A percentile compares a stretch with the other conserved stretches of the same genome.
These are phyloP conservation scores for Myotis planiceps DNA, from an alignment of 2,797 vertebrate genomes.

Conservation along the genomic window DNA sequence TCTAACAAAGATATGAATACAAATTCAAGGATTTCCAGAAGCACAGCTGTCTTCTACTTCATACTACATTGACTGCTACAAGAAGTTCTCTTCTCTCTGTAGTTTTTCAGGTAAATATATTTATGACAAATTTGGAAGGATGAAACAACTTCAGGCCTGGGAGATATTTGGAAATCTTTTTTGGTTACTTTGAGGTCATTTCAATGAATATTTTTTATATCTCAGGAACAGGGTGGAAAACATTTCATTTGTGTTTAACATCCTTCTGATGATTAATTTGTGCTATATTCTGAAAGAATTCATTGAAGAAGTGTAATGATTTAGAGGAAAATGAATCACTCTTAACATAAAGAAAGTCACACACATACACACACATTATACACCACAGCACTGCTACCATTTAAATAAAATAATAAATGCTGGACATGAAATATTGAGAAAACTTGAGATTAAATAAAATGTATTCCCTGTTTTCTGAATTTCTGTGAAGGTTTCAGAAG, in stretches of 20 bases:
- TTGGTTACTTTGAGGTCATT: neutral
- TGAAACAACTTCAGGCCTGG: neutral
- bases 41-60: neutral
- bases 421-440: neutral
- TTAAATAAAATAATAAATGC: neutral
- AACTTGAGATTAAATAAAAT: neutral
- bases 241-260: constrained; percentile 25
- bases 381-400: neutral
- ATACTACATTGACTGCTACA: neutral
- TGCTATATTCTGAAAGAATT: neutral
- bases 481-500: neutral
- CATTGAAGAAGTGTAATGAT: neutral
- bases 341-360: neutral
- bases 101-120: neutral
- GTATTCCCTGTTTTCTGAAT: neutral
- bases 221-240: neutral
- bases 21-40: neutral
- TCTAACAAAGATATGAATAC: neutral
- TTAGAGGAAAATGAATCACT: neutral
- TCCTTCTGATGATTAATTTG: neutral
- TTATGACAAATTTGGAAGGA: neutral
- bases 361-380: neutral
- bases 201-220: neutral
- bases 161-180: neutral
- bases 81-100: neutral